A percentile compares a stretch with the other conserved stretches of the same genome.
phyloP scores from a whole-genome alignment of 2,797 vertebrate genomes.

The Bothrops alternatus region DNA sequence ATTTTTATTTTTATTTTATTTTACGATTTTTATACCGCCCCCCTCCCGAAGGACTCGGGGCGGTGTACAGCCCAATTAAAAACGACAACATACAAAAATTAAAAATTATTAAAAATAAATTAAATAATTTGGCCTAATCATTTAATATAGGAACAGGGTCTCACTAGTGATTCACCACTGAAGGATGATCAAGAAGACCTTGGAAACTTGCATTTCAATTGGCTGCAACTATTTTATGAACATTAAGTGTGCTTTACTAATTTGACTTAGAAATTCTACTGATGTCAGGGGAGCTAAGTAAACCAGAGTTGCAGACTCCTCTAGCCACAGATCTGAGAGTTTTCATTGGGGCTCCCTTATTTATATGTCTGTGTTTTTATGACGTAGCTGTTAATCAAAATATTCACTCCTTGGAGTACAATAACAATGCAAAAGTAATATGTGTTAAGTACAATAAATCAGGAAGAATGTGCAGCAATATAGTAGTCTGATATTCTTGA shows the following conservation, averaged over 20 bases:
- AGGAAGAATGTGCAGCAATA: fast-evolving
- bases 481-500: not conserved
- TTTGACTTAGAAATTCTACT: not conserved
- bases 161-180: not conserved
- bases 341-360: not conserved
- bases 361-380: not conserved
- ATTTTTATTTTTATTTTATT: too few species aligned
- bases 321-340: not conserved
- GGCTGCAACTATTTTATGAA: not conserved
- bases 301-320: not conserved
- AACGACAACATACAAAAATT: too few species aligned
- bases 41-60: too few species aligned
- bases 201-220: not conserved
- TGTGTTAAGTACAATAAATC: not conserved
- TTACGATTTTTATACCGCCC: too few species aligned
- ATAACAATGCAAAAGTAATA: not conserved
- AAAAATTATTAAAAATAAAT: too few species aligned
- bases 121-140: too few species aligned
- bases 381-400: not conserved
- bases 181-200: not conserved
- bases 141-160: not conserved
- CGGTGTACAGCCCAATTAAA: too few species aligned
- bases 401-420: not conserved
- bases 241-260: not conserved
- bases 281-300: not conserved